Evolutionary conservation across 2,797 vertebrate species (phyloP).

Genomic region (Onychomys leucogaster): DNA sequence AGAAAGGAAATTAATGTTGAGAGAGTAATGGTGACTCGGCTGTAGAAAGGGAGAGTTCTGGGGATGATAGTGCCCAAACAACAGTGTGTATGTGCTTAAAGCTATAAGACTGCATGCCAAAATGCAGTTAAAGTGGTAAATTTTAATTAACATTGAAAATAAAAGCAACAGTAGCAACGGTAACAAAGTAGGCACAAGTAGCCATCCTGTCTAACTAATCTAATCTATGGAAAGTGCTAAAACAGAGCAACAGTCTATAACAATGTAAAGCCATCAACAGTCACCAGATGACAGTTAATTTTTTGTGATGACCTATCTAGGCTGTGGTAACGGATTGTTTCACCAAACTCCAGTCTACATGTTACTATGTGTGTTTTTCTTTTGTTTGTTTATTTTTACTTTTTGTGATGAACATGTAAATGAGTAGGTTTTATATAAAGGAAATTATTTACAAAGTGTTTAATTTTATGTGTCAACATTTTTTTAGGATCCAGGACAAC

Average conservation of each 20-base stretch:
- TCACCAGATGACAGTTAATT: not conserved
- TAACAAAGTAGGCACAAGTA: not conserved
- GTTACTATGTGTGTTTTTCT: not conserved
- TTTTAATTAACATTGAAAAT: not conserved
- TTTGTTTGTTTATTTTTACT: not conserved
- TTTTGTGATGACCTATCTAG: not conserved
- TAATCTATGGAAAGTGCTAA: not conserved
- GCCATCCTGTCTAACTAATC: not conserved
- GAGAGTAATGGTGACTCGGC: not conserved
- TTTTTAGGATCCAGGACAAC: not conserved
- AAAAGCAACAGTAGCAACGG: not conserved
- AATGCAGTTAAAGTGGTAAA: not conserved
- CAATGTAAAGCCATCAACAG: not conserved
- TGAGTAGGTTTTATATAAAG: not conserved
- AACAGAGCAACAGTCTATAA: not conserved
- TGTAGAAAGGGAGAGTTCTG: not conserved
- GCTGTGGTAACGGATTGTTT: not conserved
- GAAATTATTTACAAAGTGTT: not conserved
- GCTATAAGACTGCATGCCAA: not conserved
- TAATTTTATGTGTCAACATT: not conserved
- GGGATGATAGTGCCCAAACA: not conserved
- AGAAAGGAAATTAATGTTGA: not conserved
- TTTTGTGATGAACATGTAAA: not conserved
- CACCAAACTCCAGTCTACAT: not conserved
- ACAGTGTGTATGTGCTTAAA: not conserved